Conservation (phyloP, 1,140 invertebrate species). For the Gryon sp. region DNA sequence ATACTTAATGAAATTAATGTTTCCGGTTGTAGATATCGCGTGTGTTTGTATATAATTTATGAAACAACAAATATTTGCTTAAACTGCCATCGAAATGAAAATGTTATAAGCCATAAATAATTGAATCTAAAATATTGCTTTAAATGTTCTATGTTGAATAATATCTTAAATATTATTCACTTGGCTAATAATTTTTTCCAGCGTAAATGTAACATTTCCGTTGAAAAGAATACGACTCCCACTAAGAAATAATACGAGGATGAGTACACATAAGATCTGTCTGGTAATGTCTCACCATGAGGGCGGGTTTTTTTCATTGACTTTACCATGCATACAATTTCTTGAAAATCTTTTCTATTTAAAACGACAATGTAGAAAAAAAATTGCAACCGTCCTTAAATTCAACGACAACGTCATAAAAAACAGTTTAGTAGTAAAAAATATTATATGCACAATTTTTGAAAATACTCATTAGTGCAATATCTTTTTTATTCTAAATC, state of each 20-base stretch:
- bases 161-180: too few species aligned
- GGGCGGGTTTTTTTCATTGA: slow-evolving; percentile 30
- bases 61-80: neutral
- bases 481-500: too few species aligned
- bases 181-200: too few species aligned
- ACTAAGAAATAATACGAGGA: slow-evolving; percentile 37
- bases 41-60: neutral
- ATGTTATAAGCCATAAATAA: too few species aligned
- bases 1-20: neutral
- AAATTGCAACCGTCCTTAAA: too few species aligned
- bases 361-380: too few species aligned
- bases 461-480: too few species aligned
- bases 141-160: too few species aligned
- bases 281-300: slow-evolving; percentile 34
- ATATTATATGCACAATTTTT: too few species aligned
- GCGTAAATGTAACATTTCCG: slow-evolving; percentile 5
- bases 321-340: slow-evolving; percentile 12
- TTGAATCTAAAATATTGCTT: too few species aligned
- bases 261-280: slow-evolving; percentile 21
- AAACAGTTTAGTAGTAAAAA: too few species aligned
- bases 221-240: slow-evolving; percentile 17
- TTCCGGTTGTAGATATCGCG: slow-evolving; percentile 4
- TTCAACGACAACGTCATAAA: too few species aligned
- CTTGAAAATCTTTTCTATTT: neutral
- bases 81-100: neutral